Base-by-base conservation (phyloP, 2,797 vertebrate species). In the Furcifer pardalis region DNA sequence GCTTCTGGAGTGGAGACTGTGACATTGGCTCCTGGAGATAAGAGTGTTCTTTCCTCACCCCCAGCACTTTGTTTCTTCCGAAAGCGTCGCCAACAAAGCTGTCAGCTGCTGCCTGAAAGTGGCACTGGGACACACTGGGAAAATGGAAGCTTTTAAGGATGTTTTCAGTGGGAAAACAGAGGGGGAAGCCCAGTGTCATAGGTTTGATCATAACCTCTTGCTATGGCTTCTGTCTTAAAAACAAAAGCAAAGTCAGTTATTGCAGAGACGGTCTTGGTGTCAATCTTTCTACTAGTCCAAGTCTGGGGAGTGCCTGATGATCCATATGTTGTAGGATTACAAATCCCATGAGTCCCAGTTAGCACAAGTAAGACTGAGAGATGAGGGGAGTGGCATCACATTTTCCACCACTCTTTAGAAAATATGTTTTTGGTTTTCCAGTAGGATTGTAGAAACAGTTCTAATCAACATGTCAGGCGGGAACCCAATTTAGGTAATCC, bases 401-500 rank as follows among this genome's bases (percentile, higher is more conserved):
- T 25, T 71, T 71, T n/a, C 17, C 40, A 32, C 42, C 91, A 88
- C 84, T 46, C 75, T 81, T 84, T 25, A 82, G 83, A 87, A 86
- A 92, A 89, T 13, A 92, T 87, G 59, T 27, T 81, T 87, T 75
- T 44, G 81, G 87, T 71, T 82, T 87, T 90, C 84, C 86, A 83
- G 86, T 80, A 56, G 83, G 77, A 89, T 72, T 69, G 81, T 85
- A 40, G 69, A 71, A 42, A 71, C 52, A 56, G 19, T 71, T 71
- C 15, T 42, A 71, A 37, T 42, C 23, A 42, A 27, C 15, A 42
- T 25, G 40, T 71, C 68, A 23, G 37, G 17, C 37, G 66, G 35
- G 6, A 37, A 71, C 59, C 9, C 23, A 17, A 21, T n/a, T 63
- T 59, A 19, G 40, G 77, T 32, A 46, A 32, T 19, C 23, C 7